Evolutionary conservation across 2,797 vertebrate genomes (phyloP).

Genomic region (Gephyroberyx darwinii): DNA sequence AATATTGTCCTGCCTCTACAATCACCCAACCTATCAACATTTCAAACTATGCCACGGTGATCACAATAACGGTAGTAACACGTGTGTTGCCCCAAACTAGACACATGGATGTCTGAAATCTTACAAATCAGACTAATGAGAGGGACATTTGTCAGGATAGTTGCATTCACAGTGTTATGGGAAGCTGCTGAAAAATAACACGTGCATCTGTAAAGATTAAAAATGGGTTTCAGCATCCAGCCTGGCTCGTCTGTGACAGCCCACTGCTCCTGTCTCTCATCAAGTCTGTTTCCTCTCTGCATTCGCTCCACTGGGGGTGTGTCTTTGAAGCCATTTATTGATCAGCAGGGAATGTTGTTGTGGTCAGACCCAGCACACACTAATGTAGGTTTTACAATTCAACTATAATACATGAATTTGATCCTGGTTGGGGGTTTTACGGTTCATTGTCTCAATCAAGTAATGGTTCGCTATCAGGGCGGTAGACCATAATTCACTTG

Average conservation of each 20-base stretch:
- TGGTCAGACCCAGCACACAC: too few species aligned
- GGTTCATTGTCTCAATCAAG: neutral
- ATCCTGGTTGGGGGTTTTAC: neutral
- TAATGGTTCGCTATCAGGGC: neutral
- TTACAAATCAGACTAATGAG: too few species aligned
- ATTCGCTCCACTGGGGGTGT: conserved; percentile 8
- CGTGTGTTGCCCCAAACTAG: too few species aligned
- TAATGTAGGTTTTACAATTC: neutral
- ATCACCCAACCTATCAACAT: too few species aligned
- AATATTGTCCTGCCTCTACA: too few species aligned
- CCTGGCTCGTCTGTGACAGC: conserved; percentile 18
- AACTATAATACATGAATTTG: neutral
- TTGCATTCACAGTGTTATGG: too few species aligned
- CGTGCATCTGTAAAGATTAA: neutral
- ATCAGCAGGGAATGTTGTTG: neutral
- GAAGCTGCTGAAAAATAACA: neutral
- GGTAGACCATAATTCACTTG: too few species aligned
- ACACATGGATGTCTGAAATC: too few species aligned
- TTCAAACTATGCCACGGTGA: too few species aligned
- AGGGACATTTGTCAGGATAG: too few species aligned
- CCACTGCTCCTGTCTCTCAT: conserved; percentile 5
- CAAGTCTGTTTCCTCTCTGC: neutral
- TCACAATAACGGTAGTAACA: too few species aligned
- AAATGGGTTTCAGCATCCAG: neutral
- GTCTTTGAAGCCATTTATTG: conserved; percentile 2